Base-by-base conservation (phyloP, 2,888 invertebrate genomes). In the Coecobrya sp. region DNA sequence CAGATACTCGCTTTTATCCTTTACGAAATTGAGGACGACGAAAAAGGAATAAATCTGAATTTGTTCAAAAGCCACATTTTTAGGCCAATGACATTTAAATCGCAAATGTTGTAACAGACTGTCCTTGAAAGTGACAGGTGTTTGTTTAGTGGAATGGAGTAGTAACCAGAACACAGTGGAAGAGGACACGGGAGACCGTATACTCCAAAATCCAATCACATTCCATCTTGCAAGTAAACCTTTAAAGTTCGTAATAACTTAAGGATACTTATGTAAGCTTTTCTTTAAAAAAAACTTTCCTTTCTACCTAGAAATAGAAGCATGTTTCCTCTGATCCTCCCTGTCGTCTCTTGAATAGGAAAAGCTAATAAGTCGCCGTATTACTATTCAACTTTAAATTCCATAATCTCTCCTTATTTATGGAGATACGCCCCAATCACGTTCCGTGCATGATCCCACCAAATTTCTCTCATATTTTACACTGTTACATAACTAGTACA, bases 301-400 rank as follows among this genome's bases (percentile, higher is more conserved):
- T 13, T 59, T 59, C 0, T 8, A 13, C 59, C 8, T 19, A 19
- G 36, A 36, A 36, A 36, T n/a, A n/a, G n/a, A n/a, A n/a, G n/a
- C n/a, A n/a, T 36, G 36, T 36, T 4, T 36, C 36, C 36, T n/a
- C n/a, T n/a, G n/a, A n/a, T n/a, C 59, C 2, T 59, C 7, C 10
- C 59, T 59, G n/a, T 49, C 49, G 59, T 59, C 59, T 49, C 16
- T 49, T 65, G 27, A 42, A 70, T 70, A 36, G 70, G 36, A 36
- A 70, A 70, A 36, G 70, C 70, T 70, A 70, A 70, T 70, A 70
- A 70, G 70, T 36, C 42, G 42, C 30, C n/a, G 70, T 65, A 65
- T 22, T 65, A 65, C 10, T 65, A 65, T 36, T 70, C 7, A 70
- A 70, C 70, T 70, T 65, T 70, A 70, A 70, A 30, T 13, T 70